Evolutionary conservation across 1,140 invertebrate genomes (phyloP), one percentile per base, ranked within the genome.

Genomic region (Andrena cerasifolii): DNA sequence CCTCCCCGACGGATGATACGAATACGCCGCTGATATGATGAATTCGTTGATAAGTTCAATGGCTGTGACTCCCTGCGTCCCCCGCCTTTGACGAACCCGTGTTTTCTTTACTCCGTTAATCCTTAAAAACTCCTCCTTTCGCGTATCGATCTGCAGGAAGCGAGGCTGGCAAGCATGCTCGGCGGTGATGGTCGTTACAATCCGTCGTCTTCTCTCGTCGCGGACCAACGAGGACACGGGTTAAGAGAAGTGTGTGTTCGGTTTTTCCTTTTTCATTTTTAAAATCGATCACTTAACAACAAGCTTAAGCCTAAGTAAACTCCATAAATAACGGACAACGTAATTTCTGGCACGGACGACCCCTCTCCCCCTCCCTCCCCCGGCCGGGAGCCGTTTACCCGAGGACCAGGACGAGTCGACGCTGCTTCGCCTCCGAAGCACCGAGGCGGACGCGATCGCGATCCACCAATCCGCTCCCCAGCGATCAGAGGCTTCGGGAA

Each of bases 251-350:
- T 63, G 51, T 47, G 43, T 49, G 14, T 56, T 2, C 3, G 10
- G 16, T 76, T n/a, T n/a, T n/a, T n/a, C n/a, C n/a, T n/a, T n/a
- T n/a, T n/a, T n/a, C n/a, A 40, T 31, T 31, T 73, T 47, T 51
- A 65, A 61, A 83, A 83, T 77, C 47, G 56, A 83, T 83, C 76
- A 28, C 58, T 79, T 68, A 59, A 83, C 24, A 59, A 65, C 56
- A 73, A 83, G 82, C 82, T 83, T 83, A 83, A 79, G 67, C 40
- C 81, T 83, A 82, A 82, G 43, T 62, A 82, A 83, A 78, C 49
- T 49, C 51, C 47, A 56, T 78, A 51, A 70, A 61, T 56, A 68
- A 68, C 76, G 51, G 76, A 63, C 33, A 62, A 78, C 76, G 40
- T 31, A 40, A 68, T 49, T 75, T 67, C 10, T 63, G 73, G 78